These are phyloP conservation scores for Protodeltote pygarga DNA, from an alignment of 2,888 invertebrate species.

Conservation along the genomic window DNA sequence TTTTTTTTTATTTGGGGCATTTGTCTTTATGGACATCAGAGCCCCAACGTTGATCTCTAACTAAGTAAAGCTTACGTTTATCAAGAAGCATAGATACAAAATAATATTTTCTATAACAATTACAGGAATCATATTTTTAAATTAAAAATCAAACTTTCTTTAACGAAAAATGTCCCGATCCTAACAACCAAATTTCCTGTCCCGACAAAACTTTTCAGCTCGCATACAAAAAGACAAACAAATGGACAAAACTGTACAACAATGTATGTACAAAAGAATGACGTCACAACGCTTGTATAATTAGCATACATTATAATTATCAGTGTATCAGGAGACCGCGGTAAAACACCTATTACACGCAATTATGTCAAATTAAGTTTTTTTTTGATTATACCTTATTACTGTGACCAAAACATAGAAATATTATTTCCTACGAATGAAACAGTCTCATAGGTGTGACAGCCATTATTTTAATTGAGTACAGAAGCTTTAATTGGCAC, in stretches of 20 bases:
- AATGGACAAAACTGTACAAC: constrained; percentile 3
- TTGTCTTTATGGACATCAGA: no score
- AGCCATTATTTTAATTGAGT: constrained; percentile 85
- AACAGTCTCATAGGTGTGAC: constrained; percentile 86
- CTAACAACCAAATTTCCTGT: no score
- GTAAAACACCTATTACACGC: constrained; percentile 57
- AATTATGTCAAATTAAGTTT: constrained; percentile 65
- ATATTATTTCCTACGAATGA: constrained; percentile 77
- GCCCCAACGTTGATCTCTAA: no score
- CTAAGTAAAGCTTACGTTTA: no score
- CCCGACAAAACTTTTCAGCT: background rate
- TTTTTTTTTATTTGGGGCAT: no score
- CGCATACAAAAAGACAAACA: background rate
- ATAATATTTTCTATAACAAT: no score
- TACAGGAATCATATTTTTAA: no score
- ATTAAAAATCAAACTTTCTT: no score
- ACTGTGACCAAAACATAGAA: constrained; percentile 70
- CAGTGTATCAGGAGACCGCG: constrained; percentile 62
- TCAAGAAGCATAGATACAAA: no score
- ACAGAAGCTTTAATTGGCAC: constrained; percentile 75
- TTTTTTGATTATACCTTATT: constrained; percentile 70
- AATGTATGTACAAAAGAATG: constrained; percentile 27
- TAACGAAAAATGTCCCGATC: no score
- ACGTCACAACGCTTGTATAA: constrained; percentile 45
- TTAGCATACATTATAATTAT: constrained; percentile 60